Evolutionary conservation across 2,888 invertebrate species (phyloP), one percentile per base, ranked within the genome.

Genomic region (Halictus ligatus): DNA sequence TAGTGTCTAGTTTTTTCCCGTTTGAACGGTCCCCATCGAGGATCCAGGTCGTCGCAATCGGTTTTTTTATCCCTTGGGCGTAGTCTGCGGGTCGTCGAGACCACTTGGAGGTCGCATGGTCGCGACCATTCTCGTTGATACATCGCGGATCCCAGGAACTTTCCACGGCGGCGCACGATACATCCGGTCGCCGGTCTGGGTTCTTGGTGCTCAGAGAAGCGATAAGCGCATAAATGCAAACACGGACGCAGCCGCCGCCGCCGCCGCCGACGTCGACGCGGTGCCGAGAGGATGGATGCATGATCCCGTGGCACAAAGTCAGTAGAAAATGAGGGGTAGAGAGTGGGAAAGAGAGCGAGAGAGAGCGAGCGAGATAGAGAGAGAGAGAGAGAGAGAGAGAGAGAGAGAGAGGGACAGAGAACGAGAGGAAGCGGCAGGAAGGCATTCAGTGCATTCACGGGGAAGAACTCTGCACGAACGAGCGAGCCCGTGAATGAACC

Each of bases 371-470:
- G 54, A 21, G 21, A 54, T n/a, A n/a, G n/a, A n/a, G n/a, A n/a
- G n/a, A n/a, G n/a, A 35, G 35, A 43, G 60, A 13, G 25, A 25
- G 60, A 1, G 46, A 13, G 46, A 46, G 46, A 46, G 21, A n/a
- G 21, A 21, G 50, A 54, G 50, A 21, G 54, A 21, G 21, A 54
- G 85, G 78, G 77, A 81, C 73, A 60, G 80, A 80, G 84, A 82
- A 73, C 75, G 29, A 29, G 78, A 80, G 86, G 80, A 75, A 88
- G 80, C 76, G 79, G 81, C 84, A 89, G 90, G 88, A 90, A 91
- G 92, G 94, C 93, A 94, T 94, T 94, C 93, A 94, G 92, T 87
- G 94, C 92, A 94, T 94, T 94, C 94, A 94, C 92, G 92, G 90
- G 92, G 93, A 94, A 93, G 92, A 94, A 93, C 93, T 93, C 92